Percentiles rank a stretch among this genome's conserved stretches.
Evolutionary conservation across 2,888 invertebrate species (phyloP).

Genomic region (Xiphydria camelus): DNA sequence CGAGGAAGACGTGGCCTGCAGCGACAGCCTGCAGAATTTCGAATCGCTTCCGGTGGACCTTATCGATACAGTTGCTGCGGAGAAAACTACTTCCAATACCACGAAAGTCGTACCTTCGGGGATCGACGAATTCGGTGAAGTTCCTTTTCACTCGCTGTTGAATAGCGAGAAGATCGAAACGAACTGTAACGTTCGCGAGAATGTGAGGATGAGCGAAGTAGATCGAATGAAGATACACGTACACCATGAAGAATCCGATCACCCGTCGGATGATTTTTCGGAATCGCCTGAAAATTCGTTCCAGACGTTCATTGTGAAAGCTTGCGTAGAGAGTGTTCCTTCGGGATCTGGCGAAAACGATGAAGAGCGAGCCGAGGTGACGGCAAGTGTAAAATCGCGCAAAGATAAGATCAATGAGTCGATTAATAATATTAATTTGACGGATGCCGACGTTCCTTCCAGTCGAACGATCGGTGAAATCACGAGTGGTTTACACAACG

Average conservation of each 20-base stretch:
- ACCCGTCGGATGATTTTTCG: background rate
- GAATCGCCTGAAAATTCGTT: background rate
- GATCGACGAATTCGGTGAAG: slow-evolving; percentile 24
- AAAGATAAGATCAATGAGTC: no score
- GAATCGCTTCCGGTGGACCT: slow-evolving; percentile 18
- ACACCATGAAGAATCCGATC: no score
- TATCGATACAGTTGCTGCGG: background rate
- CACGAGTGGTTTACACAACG: no score
- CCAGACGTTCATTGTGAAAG: background rate
- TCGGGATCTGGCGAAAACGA: no score
- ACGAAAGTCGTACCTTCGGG: background rate
- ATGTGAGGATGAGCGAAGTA: no score
- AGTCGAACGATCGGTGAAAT: no score
- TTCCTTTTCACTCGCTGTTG: slow-evolving; percentile 22
- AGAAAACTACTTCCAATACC: background rate
- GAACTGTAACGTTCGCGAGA: no score
- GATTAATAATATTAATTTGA: no score
- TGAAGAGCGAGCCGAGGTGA: no score
- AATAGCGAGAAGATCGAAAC: slow-evolving; percentile 1
- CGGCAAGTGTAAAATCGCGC: no score
- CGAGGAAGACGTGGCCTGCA: slow-evolving; percentile 11
- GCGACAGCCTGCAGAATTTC: slow-evolving; percentile 19
- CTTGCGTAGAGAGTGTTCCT: background rate
- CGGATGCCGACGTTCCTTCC: no score
- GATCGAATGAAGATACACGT: no score